Evolutionary conservation across 2,113 vertebrate species (phyloP).

Genomic region (Anarhynchus alexandrinus): DNA sequence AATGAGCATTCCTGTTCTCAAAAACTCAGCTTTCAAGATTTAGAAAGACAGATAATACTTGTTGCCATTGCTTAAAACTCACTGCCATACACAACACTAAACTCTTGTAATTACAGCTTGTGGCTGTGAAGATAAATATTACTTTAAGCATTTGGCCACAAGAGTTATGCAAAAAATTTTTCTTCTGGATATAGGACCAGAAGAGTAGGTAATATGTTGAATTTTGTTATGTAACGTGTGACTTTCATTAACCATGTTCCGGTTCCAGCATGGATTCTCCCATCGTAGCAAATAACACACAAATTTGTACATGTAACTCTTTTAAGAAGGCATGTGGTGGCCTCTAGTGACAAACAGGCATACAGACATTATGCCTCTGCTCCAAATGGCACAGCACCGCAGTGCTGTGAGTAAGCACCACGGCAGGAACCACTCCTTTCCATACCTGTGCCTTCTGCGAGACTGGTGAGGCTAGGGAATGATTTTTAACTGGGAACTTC

Average conservation of each 20-base stretch:
- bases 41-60: neutral
- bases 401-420: neutral
- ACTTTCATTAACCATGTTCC: accelerated
- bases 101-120: neutral
- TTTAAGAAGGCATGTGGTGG: slow-evolving; percentile 1
- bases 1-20: neutral
- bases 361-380: neutral
- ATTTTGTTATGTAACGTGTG: neutral
- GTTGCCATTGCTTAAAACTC: neutral
- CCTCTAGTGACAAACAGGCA: slow-evolving; percentile 20
- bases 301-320: neutral
- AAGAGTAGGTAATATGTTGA: neutral
- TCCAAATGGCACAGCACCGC: no score
- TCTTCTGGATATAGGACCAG: neutral
- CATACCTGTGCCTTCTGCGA: neutral
- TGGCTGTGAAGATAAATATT: neutral
- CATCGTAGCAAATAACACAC: accelerated
- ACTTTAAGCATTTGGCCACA: neutral
- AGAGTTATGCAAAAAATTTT: neutral
- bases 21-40: neutral
- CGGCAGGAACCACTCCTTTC: neutral
- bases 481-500: accelerated
- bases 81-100: neutral
- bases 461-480: no score
- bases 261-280: neutral